Evolutionary conservation across 2,113 vertebrate species (phyloP).

Genomic region (Nymphicus hollandicus): DNA sequence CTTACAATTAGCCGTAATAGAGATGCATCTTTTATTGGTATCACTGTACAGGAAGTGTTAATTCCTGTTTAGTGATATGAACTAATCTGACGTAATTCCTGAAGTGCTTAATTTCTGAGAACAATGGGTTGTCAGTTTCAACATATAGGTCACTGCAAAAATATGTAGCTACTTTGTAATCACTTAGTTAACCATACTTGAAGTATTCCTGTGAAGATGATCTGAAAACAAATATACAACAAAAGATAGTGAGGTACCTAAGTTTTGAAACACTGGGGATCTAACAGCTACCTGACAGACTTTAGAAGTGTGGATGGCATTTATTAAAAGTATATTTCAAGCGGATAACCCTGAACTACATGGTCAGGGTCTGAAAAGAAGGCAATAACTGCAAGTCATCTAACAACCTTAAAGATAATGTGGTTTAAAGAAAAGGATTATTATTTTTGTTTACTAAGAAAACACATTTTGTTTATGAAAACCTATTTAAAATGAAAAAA

Average conservation of each 20-base stretch:
- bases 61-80: too few species aligned
- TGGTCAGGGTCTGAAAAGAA: neutral
- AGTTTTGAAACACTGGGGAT: neutral
- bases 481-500: neutral
- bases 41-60: neutral
- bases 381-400: neutral
- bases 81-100: neutral
- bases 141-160: neutral
- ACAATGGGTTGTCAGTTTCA: neutral
- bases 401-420: neutral
- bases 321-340: neutral
- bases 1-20: neutral
- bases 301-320: neutral
- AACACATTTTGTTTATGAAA: neutral
- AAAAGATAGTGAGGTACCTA: neutral
- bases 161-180: neutral
- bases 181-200: neutral
- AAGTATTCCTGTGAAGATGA: neutral
- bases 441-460: neutral
- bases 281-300: neutral
- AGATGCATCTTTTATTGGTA: neutral
- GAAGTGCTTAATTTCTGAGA: neutral
- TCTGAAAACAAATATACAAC: neutral
- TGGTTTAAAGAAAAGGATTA: neutral
- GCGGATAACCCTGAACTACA: neutral